Percentiles rank a stretch among this genome's conserved stretches.
phyloP scores from a whole-genome alignment of 2,888 invertebrate species.

The Poecilobothrus nobilitatus region DNA sequence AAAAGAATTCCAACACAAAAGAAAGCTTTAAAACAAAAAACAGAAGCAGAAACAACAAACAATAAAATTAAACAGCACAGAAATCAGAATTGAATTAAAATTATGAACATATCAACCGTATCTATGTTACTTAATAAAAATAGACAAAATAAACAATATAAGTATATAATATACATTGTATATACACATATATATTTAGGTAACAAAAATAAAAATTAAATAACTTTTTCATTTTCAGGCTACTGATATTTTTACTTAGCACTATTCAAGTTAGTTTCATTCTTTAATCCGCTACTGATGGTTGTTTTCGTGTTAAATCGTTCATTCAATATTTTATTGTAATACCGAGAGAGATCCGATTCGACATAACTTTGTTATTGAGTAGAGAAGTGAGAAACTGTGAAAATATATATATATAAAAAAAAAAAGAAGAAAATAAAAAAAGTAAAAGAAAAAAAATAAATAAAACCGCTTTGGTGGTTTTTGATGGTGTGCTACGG shows the following conservation, averaged over 20 bases:
- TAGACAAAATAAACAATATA: not conserved
- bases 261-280: not conserved
- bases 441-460: too few species aligned
- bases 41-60: too few species aligned
- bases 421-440: not conserved
- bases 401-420: not conserved
- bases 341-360: not conserved
- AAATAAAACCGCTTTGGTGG: too few species aligned
- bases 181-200: not conserved
- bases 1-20: too few species aligned
- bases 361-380: not conserved
- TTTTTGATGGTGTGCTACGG: too few species aligned
- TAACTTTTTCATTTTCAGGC: too few species aligned
- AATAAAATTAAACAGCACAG: too few species aligned
- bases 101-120: not conserved
- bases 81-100: too few species aligned
- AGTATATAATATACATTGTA: not conserved
- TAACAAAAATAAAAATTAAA: too few species aligned
- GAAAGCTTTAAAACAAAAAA: too few species aligned
- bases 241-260: too few species aligned
- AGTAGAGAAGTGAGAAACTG: too few species aligned
- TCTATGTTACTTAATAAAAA: not conserved
- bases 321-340: not conserved
- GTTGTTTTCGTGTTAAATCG: not conserved
- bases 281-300: not conserved